phyloP scores from a whole-genome alignment of 2,113 vertebrate species.

The Dicerorhinus sumatrensis region DNA sequence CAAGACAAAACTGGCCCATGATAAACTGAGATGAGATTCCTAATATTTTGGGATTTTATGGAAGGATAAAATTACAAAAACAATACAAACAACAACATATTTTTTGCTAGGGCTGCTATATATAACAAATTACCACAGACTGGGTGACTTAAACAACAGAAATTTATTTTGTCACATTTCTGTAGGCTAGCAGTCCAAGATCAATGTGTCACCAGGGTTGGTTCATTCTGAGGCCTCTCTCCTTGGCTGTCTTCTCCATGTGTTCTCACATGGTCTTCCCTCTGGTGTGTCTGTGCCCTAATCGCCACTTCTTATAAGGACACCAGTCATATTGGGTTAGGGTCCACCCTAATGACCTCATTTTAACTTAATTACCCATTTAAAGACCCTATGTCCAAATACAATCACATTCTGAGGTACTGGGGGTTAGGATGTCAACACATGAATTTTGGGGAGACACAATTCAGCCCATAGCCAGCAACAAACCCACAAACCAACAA shows the following conservation, averaged over 20 bases:
- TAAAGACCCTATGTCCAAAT: neutral
- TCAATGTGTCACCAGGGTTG: neutral
- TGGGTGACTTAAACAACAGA: neutral
- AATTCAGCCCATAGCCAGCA: neutral
- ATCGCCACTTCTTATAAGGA: neutral
- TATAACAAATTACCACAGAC: neutral
- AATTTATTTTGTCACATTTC: neutral
- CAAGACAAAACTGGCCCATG: neutral
- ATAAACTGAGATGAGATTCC: neutral
- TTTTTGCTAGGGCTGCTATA: neutral
- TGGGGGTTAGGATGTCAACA: neutral
- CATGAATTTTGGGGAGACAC: neutral
- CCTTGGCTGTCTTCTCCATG: accelerated
- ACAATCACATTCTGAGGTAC: neutral
- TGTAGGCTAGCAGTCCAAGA: neutral
- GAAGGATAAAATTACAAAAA: constrained; percentile 14
- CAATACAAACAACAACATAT: neutral
- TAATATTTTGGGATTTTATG: neutral
- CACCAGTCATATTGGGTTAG: neutral
- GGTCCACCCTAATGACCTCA: neutral
- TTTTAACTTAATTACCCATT: neutral
- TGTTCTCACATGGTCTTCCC: neutral
- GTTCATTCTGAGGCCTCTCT: neutral
- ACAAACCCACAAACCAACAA: neutral
- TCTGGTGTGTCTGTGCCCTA: neutral